Evolutionary conservation across 2,113 vertebrate genomes (phyloP).

Genomic region (Leptosomus discolor): DNA sequence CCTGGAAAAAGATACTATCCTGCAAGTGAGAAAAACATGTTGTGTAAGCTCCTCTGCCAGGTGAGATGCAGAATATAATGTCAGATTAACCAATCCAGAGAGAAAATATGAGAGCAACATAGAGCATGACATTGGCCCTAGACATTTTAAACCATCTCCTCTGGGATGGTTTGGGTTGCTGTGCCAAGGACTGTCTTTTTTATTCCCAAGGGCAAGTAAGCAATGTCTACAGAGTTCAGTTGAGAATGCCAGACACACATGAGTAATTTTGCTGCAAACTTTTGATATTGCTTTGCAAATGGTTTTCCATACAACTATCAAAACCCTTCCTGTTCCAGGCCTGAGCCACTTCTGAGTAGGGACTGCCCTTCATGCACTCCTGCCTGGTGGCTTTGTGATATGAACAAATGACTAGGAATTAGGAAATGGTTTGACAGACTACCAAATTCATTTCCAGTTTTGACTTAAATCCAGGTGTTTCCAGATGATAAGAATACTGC

Average conservation of each 20-base stretch:
- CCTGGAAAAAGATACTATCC: neutral
- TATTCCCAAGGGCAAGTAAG: neutral
- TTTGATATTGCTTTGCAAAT: neutral
- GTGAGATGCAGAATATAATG: neutral
- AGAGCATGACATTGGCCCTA: neutral
- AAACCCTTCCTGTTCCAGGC: neutral
- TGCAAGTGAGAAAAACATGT: neutral
- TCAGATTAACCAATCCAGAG: neutral
- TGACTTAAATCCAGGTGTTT: slow-evolving; percentile 46
- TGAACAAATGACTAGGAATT: slow-evolving; percentile 22
- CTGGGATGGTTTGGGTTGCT: neutral
- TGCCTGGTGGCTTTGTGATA: slow-evolving; percentile 35
- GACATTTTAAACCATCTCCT: neutral
- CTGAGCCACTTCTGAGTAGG: neutral
- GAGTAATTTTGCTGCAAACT: slow-evolving; percentile 15
- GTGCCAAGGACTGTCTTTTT: neutral
- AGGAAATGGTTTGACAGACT: neutral
- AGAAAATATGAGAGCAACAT: neutral
- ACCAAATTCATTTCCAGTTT: slow-evolving; percentile 8
- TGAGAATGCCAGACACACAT: neutral
- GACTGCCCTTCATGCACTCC: neutral
- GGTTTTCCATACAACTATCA: slow-evolving; percentile 18
- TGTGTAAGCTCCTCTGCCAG: neutral
- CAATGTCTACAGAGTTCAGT: neutral
- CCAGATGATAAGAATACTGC: slow-evolving; percentile 11